Base-by-base conservation (phyloP, 2,888 invertebrate species). In the Coremacera marginata region DNA sequence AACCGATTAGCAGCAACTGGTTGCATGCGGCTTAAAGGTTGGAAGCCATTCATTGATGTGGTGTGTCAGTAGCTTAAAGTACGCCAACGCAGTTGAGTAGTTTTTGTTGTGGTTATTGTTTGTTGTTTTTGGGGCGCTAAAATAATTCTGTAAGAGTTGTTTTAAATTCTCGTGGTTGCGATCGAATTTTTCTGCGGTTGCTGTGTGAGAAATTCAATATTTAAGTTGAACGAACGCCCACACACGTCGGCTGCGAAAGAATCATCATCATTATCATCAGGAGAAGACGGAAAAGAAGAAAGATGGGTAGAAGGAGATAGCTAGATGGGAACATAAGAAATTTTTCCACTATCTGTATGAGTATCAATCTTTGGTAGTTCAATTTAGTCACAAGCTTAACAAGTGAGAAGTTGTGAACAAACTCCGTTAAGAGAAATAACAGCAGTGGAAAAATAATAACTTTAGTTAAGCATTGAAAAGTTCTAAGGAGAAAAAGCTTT, bases 1-100 rank as follows among this genome's bases (percentile, higher is more conserved):
- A 85, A 85, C 84, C 85, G 85, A 85, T 85, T 85, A 85, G 83
- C 83, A 81, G 55, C 55, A 22, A 22, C 22, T 22, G 22, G 22
- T 60, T 60, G 60, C 22, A 22, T 60, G 19, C 60, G 22, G 19
- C 27, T 22, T 19, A 9, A 9, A 25, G 27, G 11, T 60, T 22
- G 60, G 19, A 22, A 22, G 22, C 60, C 19, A 22, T 22, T 60
- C 25, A 22, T 55, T 55, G 55, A 55, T 22, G 55, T 22, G 22
- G 55, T 19, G n/a, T n/a, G n/a, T 19, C 55, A 4, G 22, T 19
- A 22, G 19, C 55, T 7, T 55, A 22, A 22, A 55, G 19, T 55
- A 55, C 55, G 55, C 55, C 55, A 55, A 55, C 55, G 19, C 19
- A 55, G 55, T 22, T 19, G 1, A 9, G 2, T 55, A 7, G 55